Base-by-base conservation (phyloP, 1,140 invertebrate species). In the Drosophila parvula region DNA sequence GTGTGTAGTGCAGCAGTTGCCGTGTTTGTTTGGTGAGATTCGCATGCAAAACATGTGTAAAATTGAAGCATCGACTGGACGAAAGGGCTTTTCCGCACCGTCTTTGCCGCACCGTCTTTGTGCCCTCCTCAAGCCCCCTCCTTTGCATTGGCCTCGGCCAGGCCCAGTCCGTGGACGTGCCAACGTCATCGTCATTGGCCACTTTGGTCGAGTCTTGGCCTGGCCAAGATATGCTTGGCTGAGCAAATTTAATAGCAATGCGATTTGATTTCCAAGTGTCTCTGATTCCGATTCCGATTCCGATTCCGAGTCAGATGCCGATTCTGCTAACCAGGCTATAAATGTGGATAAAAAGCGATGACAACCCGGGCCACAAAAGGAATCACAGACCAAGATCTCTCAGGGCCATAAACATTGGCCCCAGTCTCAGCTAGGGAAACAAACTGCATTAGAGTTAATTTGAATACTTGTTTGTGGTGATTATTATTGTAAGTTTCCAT, bases 41-140 rank as follows among this genome's bases (percentile, higher is more conserved):
- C 48, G 74, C 81, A 84, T 84, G 81, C 81, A 84, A 84, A 84
- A 85, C 81, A 84, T 85, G 81, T 84, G 81, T 84, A 78, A 70
- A 84, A 84, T 74, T 85, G 81, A 84, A 73, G 71, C 58, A 83
- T 79, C 77, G 74, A 75, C 81, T 77, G 74, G 41, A 36, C 45
- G 41, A 64, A 62, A 67, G 47, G 14, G 14, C 10, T 38, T 38
- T 38, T 57, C 55, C 55, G 22, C 56, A 30, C 12, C 27, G 30
- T 27, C 48, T 40, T 30, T 40, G 40, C 18, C 40, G 18, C 14
- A 10, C 45, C 7, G 14, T 9, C 22, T 41, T 40, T n/a, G 22
- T 22, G 1, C 4, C 28, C 30, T 18, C 12, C 28, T 11, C 38
- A 22, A 16, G 18, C 14, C 12, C 3, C n/a, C 18, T 27, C 0